Conservation (phyloP, 1,140 invertebrate species). For the Calycopis cecrops region DNA sequence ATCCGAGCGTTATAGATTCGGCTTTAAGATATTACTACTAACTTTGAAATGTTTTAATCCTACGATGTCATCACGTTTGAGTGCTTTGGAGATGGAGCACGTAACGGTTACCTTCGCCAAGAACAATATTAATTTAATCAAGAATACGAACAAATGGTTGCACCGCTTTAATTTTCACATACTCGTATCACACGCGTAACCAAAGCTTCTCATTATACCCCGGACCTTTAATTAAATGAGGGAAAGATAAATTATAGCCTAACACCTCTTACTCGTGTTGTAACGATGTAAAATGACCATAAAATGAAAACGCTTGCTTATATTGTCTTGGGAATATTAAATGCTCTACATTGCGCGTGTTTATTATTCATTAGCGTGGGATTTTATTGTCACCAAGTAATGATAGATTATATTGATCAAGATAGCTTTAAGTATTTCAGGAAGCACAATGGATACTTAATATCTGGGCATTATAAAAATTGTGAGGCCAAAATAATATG, state of each 20-base stretch:
- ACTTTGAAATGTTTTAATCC: too few species aligned
- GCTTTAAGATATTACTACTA: too few species aligned
- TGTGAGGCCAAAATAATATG: constrained; percentile 14
- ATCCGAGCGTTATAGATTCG: too few species aligned
- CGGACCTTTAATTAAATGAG: constrained; percentile 58
- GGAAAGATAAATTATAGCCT: constrained; percentile 49
- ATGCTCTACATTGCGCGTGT: constrained; percentile 6
- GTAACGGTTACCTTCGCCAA: too few species aligned
- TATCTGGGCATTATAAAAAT: not conserved
- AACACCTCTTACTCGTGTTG: constrained; percentile 31
- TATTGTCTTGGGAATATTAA: constrained; percentile 17
- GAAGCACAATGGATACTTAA: not conserved
- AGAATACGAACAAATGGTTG: constrained; percentile 20
- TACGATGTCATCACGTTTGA: too few species aligned
- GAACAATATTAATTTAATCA: not conserved
- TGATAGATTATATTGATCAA: too few species aligned
- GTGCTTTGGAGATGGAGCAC: too few species aligned
- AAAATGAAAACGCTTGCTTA: constrained; percentile 24
- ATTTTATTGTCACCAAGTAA: too few species aligned
- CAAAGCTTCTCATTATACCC: constrained; percentile 51
- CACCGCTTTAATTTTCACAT: constrained; percentile 39
- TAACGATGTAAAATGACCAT: constrained; percentile 21
- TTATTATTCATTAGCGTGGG: constrained; percentile 11
- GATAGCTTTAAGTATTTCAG: too few species aligned
- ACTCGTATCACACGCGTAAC: constrained; percentile 23